phyloP scores from a whole-genome alignment of 2,888 invertebrate genomes.

The Torymus auratus region DNA sequence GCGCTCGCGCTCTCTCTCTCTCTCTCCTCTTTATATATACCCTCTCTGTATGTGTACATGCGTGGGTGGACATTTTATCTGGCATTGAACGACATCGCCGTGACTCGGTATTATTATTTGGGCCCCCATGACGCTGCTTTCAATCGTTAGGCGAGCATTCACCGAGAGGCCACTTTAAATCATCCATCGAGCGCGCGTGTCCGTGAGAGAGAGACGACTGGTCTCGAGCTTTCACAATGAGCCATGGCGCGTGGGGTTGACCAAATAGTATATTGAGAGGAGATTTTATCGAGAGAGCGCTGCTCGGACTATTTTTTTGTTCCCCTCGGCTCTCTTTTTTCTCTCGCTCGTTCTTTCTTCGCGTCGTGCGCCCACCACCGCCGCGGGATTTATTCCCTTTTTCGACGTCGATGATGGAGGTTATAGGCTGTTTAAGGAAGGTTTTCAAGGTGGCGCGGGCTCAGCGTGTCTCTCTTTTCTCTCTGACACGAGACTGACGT shows the following conservation, averaged over 20 bases:
- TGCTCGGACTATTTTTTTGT: not conserved
- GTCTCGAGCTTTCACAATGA: constrained; percentile 49
- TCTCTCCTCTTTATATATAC: no score
- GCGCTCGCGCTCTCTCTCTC: no score
- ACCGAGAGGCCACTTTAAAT: constrained; percentile 72
- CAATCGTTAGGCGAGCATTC: constrained; percentile 74
- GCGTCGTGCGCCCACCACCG: no score
- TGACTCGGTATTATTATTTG: constrained; percentile 74
- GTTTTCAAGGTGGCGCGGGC: not conserved
- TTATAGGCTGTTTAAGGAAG: constrained; percentile 32
- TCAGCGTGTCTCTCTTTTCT: not conserved
- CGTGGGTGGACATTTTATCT: constrained; percentile 74
- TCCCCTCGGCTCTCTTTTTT: not conserved
- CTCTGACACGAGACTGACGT: not conserved
- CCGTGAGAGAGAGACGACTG: constrained; percentile 28
- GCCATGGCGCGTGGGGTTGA: constrained; percentile 45
- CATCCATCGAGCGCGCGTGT: constrained; percentile 65
- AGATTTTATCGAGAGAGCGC: constrained; percentile 49
- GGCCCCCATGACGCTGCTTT: constrained; percentile 72
- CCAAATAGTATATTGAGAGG: constrained; percentile 26
- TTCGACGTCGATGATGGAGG: constrained; percentile 12
- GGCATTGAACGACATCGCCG: constrained; percentile 69
- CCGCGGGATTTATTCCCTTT: constrained; percentile 28
- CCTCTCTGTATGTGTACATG: not conserved
- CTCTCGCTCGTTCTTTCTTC: no score